Conservation (phyloP, 2,797 vertebrate species). For the Siniperca undulata region DNA sequence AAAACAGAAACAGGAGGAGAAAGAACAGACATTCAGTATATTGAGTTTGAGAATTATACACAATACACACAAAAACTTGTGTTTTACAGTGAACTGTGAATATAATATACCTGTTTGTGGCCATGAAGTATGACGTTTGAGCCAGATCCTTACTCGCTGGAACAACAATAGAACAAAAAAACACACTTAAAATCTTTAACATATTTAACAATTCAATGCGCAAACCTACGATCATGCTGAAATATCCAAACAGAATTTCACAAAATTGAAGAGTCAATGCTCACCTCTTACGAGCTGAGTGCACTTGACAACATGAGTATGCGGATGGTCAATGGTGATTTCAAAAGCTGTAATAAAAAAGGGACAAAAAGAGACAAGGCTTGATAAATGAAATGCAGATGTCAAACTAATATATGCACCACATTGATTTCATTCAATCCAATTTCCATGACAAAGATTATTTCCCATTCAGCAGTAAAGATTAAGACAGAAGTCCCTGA, state of each 20-base stretch:
- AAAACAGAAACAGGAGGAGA: conserved; percentile 27
- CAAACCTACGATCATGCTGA: not conserved
- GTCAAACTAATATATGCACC: not conserved
- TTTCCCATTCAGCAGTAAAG: conserved; percentile 39
- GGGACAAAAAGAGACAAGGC: conserved; percentile 35
- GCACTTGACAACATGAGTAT: conserved; percentile 97
- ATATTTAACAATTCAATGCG: rapidly evolving
- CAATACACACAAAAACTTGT: conserved; percentile 23
- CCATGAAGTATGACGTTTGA: conserved; percentile 99
- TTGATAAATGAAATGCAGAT: conserved; percentile 37
- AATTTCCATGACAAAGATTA: conserved; percentile 22
- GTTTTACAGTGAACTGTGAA: conserved; percentile 32
- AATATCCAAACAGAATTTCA: not conserved
- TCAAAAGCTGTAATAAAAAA: conserved; percentile 90
- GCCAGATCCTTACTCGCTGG: conserved; percentile 99
- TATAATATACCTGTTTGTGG: conserved; percentile 96
- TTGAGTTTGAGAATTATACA: conserved; percentile 68
- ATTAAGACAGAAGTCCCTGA: conserved; percentile 45
- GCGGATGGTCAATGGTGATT: conserved; percentile 97
- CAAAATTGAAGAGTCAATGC: conserved; percentile 53
- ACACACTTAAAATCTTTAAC: conserved; percentile 59
- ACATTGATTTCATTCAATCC: conserved; percentile 27
- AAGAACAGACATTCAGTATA: conserved; percentile 60
- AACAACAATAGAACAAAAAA: conserved; percentile 75
- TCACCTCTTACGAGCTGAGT: conserved; percentile 96